Conservation (phyloP, 2,888 invertebrate genomes). For the Yponomeuta cagnagella region DNA sequence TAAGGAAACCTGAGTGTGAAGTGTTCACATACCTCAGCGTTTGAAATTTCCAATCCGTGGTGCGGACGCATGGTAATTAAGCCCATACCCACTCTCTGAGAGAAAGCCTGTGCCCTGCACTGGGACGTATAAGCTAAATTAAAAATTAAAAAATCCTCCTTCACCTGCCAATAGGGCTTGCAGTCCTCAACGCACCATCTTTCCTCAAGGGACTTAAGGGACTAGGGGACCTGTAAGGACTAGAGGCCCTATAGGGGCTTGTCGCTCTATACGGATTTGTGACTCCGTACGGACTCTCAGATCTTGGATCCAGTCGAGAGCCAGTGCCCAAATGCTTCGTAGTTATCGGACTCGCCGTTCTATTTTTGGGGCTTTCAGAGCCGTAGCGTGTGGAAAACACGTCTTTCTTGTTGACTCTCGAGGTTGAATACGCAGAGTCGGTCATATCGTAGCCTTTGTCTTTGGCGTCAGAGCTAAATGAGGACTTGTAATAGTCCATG, state of each 20-base stretch:
- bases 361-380: constrained; percentile 62
- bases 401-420: constrained; percentile 57
- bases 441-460: constrained; percentile 56
- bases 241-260: constrained; percentile 61
- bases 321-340: constrained; percentile 71
- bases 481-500: constrained; percentile 63
- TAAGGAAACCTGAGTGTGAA: too few species aligned
- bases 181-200: constrained; percentile 67
- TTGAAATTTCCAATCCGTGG: too few species aligned
- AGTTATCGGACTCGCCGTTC: constrained; percentile 69
- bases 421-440: constrained; percentile 62
- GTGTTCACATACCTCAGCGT: too few species aligned
- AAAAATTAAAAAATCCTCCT: constrained; percentile 19
- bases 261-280: constrained; percentile 59
- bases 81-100: too few species aligned
- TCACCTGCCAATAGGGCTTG: constrained; percentile 73
- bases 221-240: constrained; percentile 64
- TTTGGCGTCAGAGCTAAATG: constrained; percentile 53
- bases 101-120: too few species aligned
- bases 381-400: constrained; percentile 50
- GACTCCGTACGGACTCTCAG: constrained; percentile 55
- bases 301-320: constrained; percentile 62
- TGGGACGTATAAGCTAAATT: too few species aligned
- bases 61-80: too few species aligned
- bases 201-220: constrained; percentile 63